Base-by-base conservation (phyloP, 2,113 vertebrate genomes). In the Callospermophilus lateralis region DNA sequence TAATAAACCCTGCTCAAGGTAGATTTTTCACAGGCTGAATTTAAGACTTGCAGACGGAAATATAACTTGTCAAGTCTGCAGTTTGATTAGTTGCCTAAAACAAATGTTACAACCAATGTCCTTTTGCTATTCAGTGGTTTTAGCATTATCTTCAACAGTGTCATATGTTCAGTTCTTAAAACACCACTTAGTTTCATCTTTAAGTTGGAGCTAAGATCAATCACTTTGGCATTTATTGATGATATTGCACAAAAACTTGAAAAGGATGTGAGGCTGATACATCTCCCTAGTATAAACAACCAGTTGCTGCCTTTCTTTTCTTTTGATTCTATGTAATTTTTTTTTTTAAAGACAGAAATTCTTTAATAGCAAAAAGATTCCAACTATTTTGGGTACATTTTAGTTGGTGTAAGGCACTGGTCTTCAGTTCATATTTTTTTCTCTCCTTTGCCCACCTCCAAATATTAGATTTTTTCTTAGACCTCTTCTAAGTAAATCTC, bases 401-500 rank as follows among this genome's bases (percentile, higher is more conserved):
- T 84, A 89, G 65, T 89, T 88, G 76, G 2, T 93, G 1, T 30
- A 83, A 90, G 89, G 8, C 24, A 37, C 7, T 32, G 4, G 39
- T 63, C 48, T 89, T 24, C n/a, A 22, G n/a, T 89, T 83, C 53
- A 22, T 91, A 81, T 55, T 95, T 92, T 68, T 78, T 37, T 95
- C 34, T 51, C 48, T 3, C 88, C 4, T 55, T 92, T 73, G 63
- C 22, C 0, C 39, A 0, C 5, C 8, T 79, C 24, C 26, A 55
- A 63, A 28, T 37, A 63, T 24, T 93, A 74, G 19, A 53, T 92
- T 91, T 94, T 94, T 97, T 85, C 34, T 90, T 6, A 73, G 34
- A 61, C 10, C 72, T 61, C 20, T 70, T 22, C 70, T 93, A 48
- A 79, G 67, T 91, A 61, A 93, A 87, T 97, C 8, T 81, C 32